Evolutionary conservation across 2,113 vertebrate species (phyloP).

Genomic region (Cervus canadensis): DNA sequence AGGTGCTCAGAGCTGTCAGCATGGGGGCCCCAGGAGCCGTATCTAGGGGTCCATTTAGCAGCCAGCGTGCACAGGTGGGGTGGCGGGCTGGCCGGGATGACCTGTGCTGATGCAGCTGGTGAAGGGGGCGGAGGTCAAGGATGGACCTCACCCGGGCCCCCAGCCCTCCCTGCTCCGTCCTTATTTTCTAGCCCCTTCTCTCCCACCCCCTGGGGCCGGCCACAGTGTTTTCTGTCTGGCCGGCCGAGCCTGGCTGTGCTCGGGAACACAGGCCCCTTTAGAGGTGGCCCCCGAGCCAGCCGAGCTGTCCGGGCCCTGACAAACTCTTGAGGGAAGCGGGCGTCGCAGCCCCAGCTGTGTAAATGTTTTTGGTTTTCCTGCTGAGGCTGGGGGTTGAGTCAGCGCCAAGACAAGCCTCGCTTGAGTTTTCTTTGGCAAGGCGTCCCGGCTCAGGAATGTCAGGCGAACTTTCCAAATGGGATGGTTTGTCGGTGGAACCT

Average conservation of each 20-base stretch:
- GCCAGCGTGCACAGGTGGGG: constrained; percentile 54
- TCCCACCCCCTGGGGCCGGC: constrained; percentile 55
- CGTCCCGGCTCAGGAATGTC: constrained; percentile 93
- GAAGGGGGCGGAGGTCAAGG: constrained; percentile 5
- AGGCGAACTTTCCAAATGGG: constrained; percentile 95
- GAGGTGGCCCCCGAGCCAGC: constrained; percentile 72
- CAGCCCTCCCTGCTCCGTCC: background rate
- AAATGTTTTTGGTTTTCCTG: constrained; percentile 98
- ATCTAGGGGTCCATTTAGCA: constrained; percentile 57
- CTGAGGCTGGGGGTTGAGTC: constrained; percentile 92
- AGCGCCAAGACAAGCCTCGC: constrained; percentile 93
- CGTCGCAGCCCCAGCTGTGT: constrained; percentile 96
- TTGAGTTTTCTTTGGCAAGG: constrained; percentile 95
- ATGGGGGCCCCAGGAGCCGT: constrained; percentile 59
- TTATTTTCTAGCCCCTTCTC: constrained; percentile 55
- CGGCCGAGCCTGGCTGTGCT: constrained; percentile 55
- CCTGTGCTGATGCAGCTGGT: constrained; percentile 62
- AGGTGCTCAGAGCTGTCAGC: background rate
- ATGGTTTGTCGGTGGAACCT: constrained; percentile 92
- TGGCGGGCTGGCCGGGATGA: constrained; percentile 65
- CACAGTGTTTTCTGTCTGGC: constrained; percentile 73
- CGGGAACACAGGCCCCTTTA: constrained; percentile 82
- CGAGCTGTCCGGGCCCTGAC: constrained; percentile 74
- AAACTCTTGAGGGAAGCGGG: constrained; percentile 83
- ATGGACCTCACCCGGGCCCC: background rate